Base-by-base conservation (phyloP, 2,113 vertebrate genomes). In the Condylura cristata region DNA sequence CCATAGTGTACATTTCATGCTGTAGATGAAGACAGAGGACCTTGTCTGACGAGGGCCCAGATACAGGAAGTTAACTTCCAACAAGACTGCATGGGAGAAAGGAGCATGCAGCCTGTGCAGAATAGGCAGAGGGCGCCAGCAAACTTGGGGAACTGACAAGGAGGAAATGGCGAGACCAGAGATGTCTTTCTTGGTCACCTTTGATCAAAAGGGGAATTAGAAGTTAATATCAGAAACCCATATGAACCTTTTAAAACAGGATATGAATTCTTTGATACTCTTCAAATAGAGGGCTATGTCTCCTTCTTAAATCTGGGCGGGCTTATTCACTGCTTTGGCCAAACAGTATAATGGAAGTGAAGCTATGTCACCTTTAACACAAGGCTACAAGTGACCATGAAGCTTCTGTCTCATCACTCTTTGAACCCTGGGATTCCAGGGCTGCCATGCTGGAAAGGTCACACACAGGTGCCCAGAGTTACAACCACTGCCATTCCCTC, bases 141-240 rank as follows among this genome's bases (percentile, higher is more conserved):
- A 70, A 70, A 58, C 60, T 51, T 81, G 66, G 44, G 24, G 66
- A 68, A 71, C 30, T 3, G n/a, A 81, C 91, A 65, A 90, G 16
- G 65, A 89, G 56, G 41, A 93, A 65, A 44, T 66, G 13, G n/a
- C 66, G 61, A 18, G 32, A 56, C 41, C 12, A 91, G 56, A 71
- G 12, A 30, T 14, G 68, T 46, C 37, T 82, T 12, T 86, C 32
- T 30, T 13, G 51, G 37, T 16, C 44, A 76, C 28, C 11, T 71
- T 82, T 63, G 30, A 5, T 53, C 51, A 92, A 66, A 83, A 74
- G 71, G 41, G 34, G 65, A 70, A 90, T 86, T 46, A 34, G 28
- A 92, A 84, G 11, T 90, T 87, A 63, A 53, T 51, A 60, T 44
- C 86, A 86, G 53, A 95, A 82, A 71, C n/a, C 11, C 22, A 6